These are phyloP conservation scores for Scopus umbretta DNA, from an alignment of 2,113 vertebrate genomes.

Conservation along the genomic window DNA sequence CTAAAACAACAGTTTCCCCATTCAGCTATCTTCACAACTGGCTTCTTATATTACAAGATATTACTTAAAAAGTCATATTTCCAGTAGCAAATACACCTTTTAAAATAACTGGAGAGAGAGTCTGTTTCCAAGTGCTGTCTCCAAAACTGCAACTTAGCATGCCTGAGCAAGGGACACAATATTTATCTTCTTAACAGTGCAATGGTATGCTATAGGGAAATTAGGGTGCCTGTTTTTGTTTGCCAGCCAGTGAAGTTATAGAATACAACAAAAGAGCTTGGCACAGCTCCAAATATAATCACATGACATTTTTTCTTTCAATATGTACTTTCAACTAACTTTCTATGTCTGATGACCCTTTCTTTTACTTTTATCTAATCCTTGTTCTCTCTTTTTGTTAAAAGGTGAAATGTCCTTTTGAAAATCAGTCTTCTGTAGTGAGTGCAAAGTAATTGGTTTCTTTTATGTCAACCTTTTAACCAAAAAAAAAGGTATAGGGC, in stretches of 20 bases:
- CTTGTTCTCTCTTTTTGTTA: neutral
- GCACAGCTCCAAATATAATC: neutral
- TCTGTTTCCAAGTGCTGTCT: neutral
- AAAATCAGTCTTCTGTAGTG: slow-evolving; percentile 33
- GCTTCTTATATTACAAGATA: neutral
- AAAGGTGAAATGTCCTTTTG: slow-evolving; percentile 51
- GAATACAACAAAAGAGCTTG: neutral
- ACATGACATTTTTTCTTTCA: neutral
- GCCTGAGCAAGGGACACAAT: neutral
- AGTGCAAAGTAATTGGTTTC: slow-evolving; percentile 45
- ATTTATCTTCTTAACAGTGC: neutral
- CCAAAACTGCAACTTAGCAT: neutral
- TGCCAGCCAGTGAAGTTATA: neutral
- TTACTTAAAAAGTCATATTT: neutral
- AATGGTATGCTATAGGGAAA: neutral
- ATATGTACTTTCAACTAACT: neutral
- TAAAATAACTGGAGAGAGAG: neutral
- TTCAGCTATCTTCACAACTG: neutral
- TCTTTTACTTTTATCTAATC: slow-evolving; percentile 24
- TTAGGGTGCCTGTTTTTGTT: neutral
- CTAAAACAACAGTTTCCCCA: neutral
- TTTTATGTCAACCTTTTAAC: slow-evolving; percentile 61
- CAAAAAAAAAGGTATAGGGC: neutral
- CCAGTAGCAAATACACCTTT: neutral
- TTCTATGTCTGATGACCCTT: neutral